A percentile compares a stretch with the other conserved stretches of the same genome.
Evolutionary conservation across 2,888 invertebrate species (phyloP).

Genomic region (Drosophila prolongata): DNA sequence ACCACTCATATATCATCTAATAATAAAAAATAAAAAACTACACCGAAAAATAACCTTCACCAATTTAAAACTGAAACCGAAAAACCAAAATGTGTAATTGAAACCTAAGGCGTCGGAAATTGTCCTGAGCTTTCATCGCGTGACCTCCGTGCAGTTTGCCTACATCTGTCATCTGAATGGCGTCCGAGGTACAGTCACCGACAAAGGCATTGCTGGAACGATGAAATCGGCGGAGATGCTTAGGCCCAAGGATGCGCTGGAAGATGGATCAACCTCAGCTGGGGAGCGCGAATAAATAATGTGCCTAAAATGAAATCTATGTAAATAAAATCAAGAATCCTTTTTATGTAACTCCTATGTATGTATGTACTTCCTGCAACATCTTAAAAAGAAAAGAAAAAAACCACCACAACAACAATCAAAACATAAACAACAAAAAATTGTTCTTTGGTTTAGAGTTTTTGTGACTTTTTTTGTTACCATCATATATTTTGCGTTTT

Average conservation of each 20-base stretch:
- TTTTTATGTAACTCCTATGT: slow-evolving; percentile 22
- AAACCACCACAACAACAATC: slow-evolving; percentile 20
- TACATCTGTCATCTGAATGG: slow-evolving; percentile 66
- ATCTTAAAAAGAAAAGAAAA: neutral
- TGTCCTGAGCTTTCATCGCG: slow-evolving; percentile 89
- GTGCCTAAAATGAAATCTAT: slow-evolving; percentile 29
- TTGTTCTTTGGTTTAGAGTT: slow-evolving; percentile 4
- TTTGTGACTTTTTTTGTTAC: neutral
- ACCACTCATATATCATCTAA: slow-evolving; percentile 32
- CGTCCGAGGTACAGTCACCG: slow-evolving; percentile 15
- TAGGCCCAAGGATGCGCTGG: neutral
- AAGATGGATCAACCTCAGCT: neutral
- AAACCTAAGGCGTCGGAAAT: slow-evolving; percentile 87
- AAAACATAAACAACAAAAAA: slow-evolving; percentile 15
- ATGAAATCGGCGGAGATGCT: slow-evolving; percentile 33
- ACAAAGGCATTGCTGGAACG: slow-evolving; percentile 13
- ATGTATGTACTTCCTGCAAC: slow-evolving; percentile 17
- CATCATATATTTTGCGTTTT: slow-evolving; percentile 2
- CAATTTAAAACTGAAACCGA: slow-evolving; percentile 13
- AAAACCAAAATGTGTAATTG: slow-evolving; percentile 27
- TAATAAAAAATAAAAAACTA: slow-evolving; percentile 12
- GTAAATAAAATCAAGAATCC: slow-evolving; percentile 38
- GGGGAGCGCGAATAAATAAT: slow-evolving; percentile 10
- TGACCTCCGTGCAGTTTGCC: slow-evolving; percentile 88
- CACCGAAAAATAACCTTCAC: slow-evolving; percentile 13